Evolutionary conservation across 2,113 vertebrate species (phyloP).

Genomic region (Strigops habroptila): DNA sequence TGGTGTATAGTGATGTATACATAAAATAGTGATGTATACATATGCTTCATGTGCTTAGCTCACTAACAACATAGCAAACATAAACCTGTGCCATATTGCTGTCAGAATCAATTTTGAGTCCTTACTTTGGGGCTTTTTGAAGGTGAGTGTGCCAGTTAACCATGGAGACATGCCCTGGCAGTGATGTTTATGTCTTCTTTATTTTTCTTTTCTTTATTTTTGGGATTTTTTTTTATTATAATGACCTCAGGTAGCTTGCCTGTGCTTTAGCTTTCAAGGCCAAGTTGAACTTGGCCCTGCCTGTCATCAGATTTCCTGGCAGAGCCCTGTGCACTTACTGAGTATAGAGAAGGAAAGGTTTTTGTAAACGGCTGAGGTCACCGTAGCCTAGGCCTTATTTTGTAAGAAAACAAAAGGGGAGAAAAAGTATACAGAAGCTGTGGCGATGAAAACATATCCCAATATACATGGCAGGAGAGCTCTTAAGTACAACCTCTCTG

Average conservation of each 20-base stretch:
- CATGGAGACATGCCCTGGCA: background rate
- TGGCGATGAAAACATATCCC: background rate
- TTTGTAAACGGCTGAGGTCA: background rate
- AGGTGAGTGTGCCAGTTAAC: background rate
- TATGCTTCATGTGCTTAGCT: background rate
- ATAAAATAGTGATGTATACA: background rate
- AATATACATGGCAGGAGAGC: background rate
- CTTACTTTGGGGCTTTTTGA: background rate
- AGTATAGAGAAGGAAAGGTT: background rate
- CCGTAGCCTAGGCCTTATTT: background rate
- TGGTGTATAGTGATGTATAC: no score
- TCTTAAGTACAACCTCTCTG: background rate
- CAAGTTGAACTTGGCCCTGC: background rate
- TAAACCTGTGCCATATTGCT: background rate
- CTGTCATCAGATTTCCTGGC: background rate
- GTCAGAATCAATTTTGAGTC: background rate
- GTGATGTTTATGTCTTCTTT: background rate
- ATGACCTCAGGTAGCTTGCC: background rate
- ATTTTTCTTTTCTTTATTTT: background rate
- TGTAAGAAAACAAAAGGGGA: background rate
- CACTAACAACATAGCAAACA: background rate
- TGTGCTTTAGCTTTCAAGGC: background rate
- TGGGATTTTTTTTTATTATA: background rate
- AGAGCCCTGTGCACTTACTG: background rate
- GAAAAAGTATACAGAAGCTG: background rate